These are phyloP conservation scores for Thyatira batis DNA, from an alignment of 2,888 invertebrate species.

Conservation along the genomic window DNA sequence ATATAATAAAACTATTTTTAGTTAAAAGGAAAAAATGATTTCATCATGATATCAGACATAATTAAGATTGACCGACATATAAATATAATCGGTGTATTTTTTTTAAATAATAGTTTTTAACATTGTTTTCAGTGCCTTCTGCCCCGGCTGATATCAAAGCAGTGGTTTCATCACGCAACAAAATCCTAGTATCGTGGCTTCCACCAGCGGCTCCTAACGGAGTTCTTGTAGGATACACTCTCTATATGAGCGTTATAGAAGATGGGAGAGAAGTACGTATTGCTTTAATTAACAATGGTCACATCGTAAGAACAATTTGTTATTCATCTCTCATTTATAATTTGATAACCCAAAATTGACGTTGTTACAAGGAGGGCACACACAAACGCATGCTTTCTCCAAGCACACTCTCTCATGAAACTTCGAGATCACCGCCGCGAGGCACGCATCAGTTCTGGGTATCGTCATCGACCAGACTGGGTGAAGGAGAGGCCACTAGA, in stretches of 20 bases:
- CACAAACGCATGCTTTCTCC: conserved; percentile 88
- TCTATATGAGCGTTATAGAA: conserved; percentile 91
- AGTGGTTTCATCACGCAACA: conserved; percentile 91
- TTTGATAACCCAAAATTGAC: neutral
- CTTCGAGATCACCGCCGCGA: conserved; percentile 86
- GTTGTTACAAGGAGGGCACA: conserved; percentile 83
- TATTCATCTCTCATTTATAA: neutral
- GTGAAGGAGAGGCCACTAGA: conserved; percentile 91
- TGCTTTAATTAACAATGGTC: neutral
- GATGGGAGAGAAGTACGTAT: conserved; percentile 84
- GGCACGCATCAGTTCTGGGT: conserved; percentile 89
- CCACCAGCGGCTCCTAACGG: conserved; percentile 94
- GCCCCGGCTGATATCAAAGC: conserved; percentile 96
- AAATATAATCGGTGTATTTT: too few species aligned
- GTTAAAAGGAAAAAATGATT: neutral
- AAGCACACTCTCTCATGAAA: conserved; percentile 87
- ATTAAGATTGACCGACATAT: too few species aligned
- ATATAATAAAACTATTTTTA: neutral
- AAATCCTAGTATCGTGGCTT: conserved; percentile 94
- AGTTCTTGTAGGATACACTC: conserved; percentile 90
- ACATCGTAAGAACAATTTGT: too few species aligned
- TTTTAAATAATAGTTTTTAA: conserved; percentile 5
- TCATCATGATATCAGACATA: neutral
- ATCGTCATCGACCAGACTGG: conserved; percentile 89
- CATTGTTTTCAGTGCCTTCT: conserved; percentile 89